Evolutionary conservation across 64 coral and sea anemone genomes (phyloP).

Genomic region (Pocillopora damicornis): DNA sequence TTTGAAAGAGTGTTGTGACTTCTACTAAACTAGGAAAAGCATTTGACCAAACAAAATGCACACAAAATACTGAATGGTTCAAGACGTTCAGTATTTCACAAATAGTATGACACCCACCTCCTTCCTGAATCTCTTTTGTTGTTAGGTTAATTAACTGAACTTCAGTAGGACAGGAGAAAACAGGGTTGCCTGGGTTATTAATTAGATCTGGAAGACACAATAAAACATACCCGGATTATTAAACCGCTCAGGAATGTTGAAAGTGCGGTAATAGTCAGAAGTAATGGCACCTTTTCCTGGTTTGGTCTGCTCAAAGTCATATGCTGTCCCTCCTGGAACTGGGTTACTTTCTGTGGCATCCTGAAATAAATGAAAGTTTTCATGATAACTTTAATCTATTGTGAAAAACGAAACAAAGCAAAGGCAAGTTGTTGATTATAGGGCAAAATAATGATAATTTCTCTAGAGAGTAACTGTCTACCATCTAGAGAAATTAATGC

Average conservation of each 20-base stretch:
- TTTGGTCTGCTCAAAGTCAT: slow-evolving; percentile 67
- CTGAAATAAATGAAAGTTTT: neutral
- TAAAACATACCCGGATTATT: slow-evolving; percentile 90
- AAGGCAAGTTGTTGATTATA: too few relatives aligned
- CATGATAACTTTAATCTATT: too few relatives aligned
- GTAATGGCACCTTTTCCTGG: slow-evolving; percentile 97
- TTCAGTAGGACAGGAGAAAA: slow-evolving; percentile 81
- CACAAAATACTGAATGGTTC: too few relatives aligned
- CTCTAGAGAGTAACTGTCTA: too few relatives aligned
- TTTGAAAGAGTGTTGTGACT: too few relatives aligned
- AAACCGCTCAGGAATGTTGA: slow-evolving; percentile 92
- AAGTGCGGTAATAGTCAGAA: slow-evolving; percentile 80
- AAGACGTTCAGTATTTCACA: neutral
- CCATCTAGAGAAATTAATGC: too few relatives aligned
- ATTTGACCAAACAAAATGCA: too few relatives aligned
- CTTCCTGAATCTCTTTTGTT: slow-evolving; percentile 15
- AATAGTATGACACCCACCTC: slow-evolving; percentile 40
- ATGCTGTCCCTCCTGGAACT: neutral
- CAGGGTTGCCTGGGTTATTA: slow-evolving; percentile 96
- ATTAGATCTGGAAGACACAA: slow-evolving; percentile 78
- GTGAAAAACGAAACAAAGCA: too few relatives aligned
- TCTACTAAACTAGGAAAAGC: too few relatives aligned
- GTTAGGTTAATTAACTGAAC: slow-evolving; percentile 24
- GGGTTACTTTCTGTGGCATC: neutral
- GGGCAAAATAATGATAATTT: too few relatives aligned